Conservation (phyloP, 2,797 vertebrate species). For the Sebastes oblongus region DNA sequence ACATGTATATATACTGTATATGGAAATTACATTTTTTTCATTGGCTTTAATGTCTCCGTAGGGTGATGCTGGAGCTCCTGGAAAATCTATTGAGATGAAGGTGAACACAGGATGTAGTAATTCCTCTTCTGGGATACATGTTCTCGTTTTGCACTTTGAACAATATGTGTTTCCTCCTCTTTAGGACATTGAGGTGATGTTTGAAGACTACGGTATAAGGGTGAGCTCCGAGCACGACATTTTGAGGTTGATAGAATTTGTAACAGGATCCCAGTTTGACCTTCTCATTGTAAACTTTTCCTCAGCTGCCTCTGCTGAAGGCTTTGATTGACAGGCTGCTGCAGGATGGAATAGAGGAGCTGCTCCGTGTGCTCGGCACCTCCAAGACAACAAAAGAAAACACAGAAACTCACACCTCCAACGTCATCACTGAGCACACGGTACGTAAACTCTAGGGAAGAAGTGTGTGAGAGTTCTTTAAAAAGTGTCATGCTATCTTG, state of each 20-base stretch:
- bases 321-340: constrained; percentile 85
- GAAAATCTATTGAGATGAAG: constrained; percentile 85
- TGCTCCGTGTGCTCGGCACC: constrained; percentile 74
- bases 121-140: neutral
- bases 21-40: constrained; percentile 10
- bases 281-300: constrained; percentile 24
- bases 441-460: constrained; percentile 58
- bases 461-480: neutral
- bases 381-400: constrained; percentile 65
- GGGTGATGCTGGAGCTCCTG: constrained; percentile 81
- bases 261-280: neutral
- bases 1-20: neutral
- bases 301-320: constrained; percentile 87
- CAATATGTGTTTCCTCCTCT: constrained; percentile 25
- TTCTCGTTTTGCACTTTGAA: constrained; percentile 19
- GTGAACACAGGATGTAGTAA: constrained; percentile 66
- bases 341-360: constrained; percentile 82
- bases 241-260: neutral
- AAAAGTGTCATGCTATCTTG: neutral
- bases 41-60: constrained; percentile 56
- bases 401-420: constrained; percentile 71
- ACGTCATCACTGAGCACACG: constrained; percentile 65
- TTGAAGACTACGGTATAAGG: constrained; percentile 90
- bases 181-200: constrained; percentile 88
- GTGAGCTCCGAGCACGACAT: constrained; percentile 67